A percentile compares a stretch with the other conserved stretches of the same genome.
Evolutionary conservation across 2,113 vertebrate genomes (phyloP).

Genomic region (Ondatra zibethicus): DNA sequence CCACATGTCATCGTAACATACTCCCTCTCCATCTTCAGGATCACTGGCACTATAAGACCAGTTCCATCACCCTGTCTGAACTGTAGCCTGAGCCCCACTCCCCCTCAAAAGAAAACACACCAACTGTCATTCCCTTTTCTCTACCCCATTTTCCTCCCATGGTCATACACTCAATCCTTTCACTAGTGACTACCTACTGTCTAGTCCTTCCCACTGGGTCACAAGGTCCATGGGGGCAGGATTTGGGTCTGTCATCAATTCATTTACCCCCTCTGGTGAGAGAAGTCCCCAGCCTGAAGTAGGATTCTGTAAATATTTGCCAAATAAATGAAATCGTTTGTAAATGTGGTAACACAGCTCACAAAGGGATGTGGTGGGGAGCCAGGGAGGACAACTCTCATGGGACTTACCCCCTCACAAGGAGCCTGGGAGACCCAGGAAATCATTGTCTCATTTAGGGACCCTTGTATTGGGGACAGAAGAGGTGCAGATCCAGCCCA

Average conservation of each 20-base stretch:
- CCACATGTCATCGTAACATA: no score
- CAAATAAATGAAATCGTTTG: neutral
- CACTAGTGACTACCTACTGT: neutral
- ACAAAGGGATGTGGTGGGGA: neutral
- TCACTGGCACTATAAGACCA: neutral
- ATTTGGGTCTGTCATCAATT: neutral
- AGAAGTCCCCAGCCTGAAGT: neutral
- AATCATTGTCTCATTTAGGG: no score
- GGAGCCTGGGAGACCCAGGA: neutral
- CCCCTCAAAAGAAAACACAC: neutral
- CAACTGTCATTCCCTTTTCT: neutral
- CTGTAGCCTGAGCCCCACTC: no score
- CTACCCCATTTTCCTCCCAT: neutral
- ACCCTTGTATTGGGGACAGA: neutral
- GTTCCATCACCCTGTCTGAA: neutral
- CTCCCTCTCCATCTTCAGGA: neutral
- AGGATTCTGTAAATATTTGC: neutral
- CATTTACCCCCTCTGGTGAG: neutral
- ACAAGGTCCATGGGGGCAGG: neutral
- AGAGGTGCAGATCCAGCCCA: neutral
- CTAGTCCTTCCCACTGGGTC: neutral
- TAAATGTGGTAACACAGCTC: neutral
- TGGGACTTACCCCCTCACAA: neutral
- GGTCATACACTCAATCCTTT: neutral
- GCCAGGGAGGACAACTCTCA: neutral